A percentile compares a stretch with the other conserved stretches of the same genome.
phyloP scores from a whole-genome alignment of 2,888 invertebrate genomes.

The Vesta saturnalis region DNA sequence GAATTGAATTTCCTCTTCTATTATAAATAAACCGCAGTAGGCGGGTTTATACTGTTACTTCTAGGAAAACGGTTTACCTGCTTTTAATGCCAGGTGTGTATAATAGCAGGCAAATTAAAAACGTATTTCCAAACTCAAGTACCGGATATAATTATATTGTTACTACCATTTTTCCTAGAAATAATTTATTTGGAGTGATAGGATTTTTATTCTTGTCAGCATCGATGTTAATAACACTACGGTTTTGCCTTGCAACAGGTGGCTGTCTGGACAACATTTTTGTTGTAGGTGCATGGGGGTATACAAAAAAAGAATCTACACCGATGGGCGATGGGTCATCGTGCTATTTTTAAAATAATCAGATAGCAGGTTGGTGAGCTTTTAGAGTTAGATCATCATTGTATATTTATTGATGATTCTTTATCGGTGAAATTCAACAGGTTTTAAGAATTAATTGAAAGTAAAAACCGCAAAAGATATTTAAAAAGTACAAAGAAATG shows the following conservation, averaged over 20 bases:
- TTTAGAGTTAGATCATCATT: background rate
- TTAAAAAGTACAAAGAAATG: background rate
- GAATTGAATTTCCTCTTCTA: constrained; percentile 15
- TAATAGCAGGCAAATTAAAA: constrained; percentile 36
- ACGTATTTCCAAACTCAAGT: constrained; percentile 39
- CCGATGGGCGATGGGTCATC: constrained; percentile 11
- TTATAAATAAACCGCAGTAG: constrained; percentile 8
- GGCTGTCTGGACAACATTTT: too few relatives aligned
- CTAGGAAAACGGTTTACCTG: constrained; percentile 30
- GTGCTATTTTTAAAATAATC: constrained; percentile 4
- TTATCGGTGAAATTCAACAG: constrained; percentile 1
- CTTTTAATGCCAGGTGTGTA: constrained; percentile 32
- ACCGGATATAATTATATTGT: constrained; percentile 40
- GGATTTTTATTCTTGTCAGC: constrained; percentile 18
- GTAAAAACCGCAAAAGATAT: background rate
- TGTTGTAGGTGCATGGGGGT: too few relatives aligned
- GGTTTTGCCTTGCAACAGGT: constrained; percentile 32
- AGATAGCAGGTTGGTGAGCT: constrained; percentile 8
- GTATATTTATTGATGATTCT: background rate
- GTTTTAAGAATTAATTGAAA: constrained; percentile 7
- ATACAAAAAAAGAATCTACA: constrained; percentile 7
- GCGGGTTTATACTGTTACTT: constrained; percentile 22
- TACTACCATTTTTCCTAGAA: constrained; percentile 33
- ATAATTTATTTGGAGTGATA: constrained; percentile 35
- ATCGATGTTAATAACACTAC: background rate